Conservation (phyloP, 2,113 vertebrate species). For the Noctilio leporinus region DNA sequence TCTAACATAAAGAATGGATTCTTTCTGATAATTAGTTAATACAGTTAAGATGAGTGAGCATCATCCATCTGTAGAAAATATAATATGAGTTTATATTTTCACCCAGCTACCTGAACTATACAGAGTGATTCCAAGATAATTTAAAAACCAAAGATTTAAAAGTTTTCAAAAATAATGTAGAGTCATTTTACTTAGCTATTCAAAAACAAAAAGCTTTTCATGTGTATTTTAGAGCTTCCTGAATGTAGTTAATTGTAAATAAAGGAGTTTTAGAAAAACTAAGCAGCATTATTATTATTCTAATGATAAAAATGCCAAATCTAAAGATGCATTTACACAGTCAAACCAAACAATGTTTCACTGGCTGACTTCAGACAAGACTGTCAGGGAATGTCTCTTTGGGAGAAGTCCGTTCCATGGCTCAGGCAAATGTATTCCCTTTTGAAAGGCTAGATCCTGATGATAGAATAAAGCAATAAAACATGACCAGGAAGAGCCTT, state of each 20-base stretch:
- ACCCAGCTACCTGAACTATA: neutral
- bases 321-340: neutral
- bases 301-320: constrained; percentile 11
- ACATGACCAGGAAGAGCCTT: constrained; percentile 28
- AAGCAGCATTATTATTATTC: constrained; percentile 10
- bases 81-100: constrained; percentile 24
- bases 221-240: neutral
- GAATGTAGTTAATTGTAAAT: neutral
- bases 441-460: constrained; percentile 52
- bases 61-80: neutral
- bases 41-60: neutral
- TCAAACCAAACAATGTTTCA: constrained; percentile 10
- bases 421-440: neutral
- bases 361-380: constrained; percentile 6
- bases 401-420: neutral
- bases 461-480: constrained; percentile 48
- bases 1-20: neutral
- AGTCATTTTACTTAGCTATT: neutral
- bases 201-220: neutral
- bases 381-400: neutral
- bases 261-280: neutral
- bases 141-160: neutral
- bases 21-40: neutral
- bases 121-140: neutral
- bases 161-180: constrained; percentile 18